These are phyloP conservation scores for Tachina fera DNA, from an alignment of 2,888 invertebrate genomes.

Conservation along the genomic window DNA sequence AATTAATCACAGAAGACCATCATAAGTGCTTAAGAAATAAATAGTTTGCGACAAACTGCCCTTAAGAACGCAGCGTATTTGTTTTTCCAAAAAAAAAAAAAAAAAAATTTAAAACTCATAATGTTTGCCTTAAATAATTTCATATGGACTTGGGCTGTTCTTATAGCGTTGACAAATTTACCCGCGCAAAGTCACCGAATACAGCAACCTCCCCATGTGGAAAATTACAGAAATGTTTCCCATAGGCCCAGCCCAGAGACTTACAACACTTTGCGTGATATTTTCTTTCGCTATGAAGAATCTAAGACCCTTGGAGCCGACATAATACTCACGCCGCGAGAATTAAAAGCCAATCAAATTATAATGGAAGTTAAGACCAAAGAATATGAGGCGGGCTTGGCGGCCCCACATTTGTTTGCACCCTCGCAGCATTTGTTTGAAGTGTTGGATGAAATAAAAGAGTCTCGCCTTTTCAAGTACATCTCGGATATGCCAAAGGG, in stretches of 20 bases:
- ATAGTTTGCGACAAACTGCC: slow-evolving; percentile 41
- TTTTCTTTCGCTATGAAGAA: slow-evolving; percentile 84
- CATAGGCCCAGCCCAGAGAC: slow-evolving; percentile 75
- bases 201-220: slow-evolving; percentile 73
- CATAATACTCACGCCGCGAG: slow-evolving; percentile 83
- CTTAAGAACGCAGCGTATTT: background rate
- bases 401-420: slow-evolving; percentile 85
- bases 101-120: slow-evolving; percentile 12
- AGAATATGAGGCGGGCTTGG: slow-evolving; percentile 85
- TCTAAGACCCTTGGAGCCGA: slow-evolving; percentile 84
- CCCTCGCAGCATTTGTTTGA: slow-evolving; percentile 87
- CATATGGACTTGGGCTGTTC: slow-evolving; percentile 1
- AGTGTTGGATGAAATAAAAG: slow-evolving; percentile 85
- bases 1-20: background rate
- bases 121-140: slow-evolving; percentile 17
- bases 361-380: slow-evolving; percentile 85
- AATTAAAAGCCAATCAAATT: slow-evolving; percentile 84
- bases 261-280: slow-evolving; percentile 81
- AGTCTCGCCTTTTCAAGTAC: slow-evolving; percentile 88
- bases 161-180: background rate
- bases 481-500: slow-evolving; percentile 90
- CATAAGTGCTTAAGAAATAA: slow-evolving; percentile 31
- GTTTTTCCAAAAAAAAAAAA: background rate
- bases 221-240: slow-evolving; percentile 53
- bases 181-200: slow-evolving; percentile 62